Evolutionary conservation across 2,797 vertebrate genomes (phyloP), one percentile per base, ranked within the genome.

Genomic region (Malurus splendens): DNA sequence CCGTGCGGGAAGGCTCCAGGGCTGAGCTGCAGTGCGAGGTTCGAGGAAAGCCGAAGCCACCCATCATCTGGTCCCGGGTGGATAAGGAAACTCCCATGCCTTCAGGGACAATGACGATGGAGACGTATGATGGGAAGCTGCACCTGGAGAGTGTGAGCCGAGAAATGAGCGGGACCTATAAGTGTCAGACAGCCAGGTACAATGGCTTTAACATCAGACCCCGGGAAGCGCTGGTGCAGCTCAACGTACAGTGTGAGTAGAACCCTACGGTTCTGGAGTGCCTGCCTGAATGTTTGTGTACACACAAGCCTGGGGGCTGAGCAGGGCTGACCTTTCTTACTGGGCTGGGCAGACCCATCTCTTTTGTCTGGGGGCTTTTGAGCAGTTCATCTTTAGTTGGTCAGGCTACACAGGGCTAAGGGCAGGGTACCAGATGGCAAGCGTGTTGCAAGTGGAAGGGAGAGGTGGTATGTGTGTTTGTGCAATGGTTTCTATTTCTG

Each of bases 131-230:
- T 20, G 99, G 99, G 17, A 98, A 98, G 44, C 95, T 99, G 87
- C 96, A 95, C 42, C 94, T 99, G 65, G 98, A 95, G 87, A 98
- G 98, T 0, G 98, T 99, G 90, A 98, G 97, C 74, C 96, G 98
- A 32, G 98, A 99, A 93, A 98, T 99, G 98, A 98, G 97, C 8
- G 99, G 99, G 18, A 79, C 96, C 13, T 99, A 99, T 93, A 98
- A 98, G 68, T 99, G 99, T 95, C 99, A 99, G 95, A 99, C 99
- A 1, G 99, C 99, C 30, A 98, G 98, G 10, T 99, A 99, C 96
- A 99, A 99, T 7, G 99, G 99, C 62, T 98, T 99, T 38, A 99
- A 99, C 97, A 98, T 99, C 94, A 98, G 98, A 70, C 97, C 98
- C 27, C 97, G 99, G 12, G 98, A 99, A 92, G 97, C 98, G 16